A percentile compares a stretch with the other conserved stretches of the same genome.
phyloP scores from a whole-genome alignment of 2,797 vertebrate genomes.

The Onychomys leucogaster region DNA sequence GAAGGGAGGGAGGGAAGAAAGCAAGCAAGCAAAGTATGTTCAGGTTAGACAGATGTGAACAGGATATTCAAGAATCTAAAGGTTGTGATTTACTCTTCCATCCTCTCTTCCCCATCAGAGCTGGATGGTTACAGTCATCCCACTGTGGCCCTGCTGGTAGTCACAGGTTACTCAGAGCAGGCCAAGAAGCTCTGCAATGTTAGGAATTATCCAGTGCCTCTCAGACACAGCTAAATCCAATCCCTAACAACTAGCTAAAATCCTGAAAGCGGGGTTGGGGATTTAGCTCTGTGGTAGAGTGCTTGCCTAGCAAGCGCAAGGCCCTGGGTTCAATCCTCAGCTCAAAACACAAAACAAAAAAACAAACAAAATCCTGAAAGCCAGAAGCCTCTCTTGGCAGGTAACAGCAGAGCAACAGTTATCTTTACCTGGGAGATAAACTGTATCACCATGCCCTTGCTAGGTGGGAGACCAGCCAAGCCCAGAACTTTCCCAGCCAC shows the following conservation, averaged over 20 bases:
- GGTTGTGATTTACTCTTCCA: neutral
- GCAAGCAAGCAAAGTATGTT: neutral
- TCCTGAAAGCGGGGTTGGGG: no score
- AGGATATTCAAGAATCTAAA: neutral
- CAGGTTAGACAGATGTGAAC: neutral
- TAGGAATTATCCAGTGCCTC: neutral
- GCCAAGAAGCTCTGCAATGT: neutral
- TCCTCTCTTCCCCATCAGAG: neutral
- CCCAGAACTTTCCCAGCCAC: neutral
- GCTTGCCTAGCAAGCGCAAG: no score
- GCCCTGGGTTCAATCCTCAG: no score
- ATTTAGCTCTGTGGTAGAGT: no score
- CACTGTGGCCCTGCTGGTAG: neutral
- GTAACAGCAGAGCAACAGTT: neutral
- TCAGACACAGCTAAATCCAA: neutral
- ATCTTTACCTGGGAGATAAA: constrained; percentile 30
- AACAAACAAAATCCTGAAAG: neutral
- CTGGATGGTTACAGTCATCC: neutral
- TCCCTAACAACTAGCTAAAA: neutral
- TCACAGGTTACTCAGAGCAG: neutral
- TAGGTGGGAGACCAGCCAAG: neutral
- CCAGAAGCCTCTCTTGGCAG: neutral
- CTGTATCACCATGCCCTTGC: neutral
- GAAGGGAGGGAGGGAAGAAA: no score
- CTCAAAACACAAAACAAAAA: no score